Evolutionary conservation across 2,113 vertebrate genomes (phyloP), one percentile per base, ranked within the genome.

Genomic region (Blennius ocellaris): DNA sequence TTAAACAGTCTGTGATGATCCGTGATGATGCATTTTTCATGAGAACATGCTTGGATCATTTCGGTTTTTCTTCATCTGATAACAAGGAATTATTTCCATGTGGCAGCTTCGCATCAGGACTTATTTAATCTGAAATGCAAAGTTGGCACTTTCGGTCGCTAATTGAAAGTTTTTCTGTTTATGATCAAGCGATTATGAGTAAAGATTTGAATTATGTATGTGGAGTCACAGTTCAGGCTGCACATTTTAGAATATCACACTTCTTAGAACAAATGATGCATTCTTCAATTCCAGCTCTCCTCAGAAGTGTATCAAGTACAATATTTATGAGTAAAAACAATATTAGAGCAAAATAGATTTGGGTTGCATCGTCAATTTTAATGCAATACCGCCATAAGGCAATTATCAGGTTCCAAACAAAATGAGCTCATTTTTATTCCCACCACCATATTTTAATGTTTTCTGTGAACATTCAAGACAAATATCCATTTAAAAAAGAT

Each of bases 321-420:
- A 62, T 58, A 76, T 78, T 73, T 52, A 69, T 66, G 49, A 62
- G 55, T 17, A 50, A 38, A 75, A 67, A 8, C 12, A 57, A 73
- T 30, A 64, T 61, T 66, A 55, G 51, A 58, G 21, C 76, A 50
- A 73, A 76, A 37, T 17, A 6, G 40, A 66, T 50, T 67, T 57
- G 54, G 17, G 59, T 60, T 56, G 2, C 36, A 52, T 50, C 40
- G 15, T 70, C 14, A 15, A 8, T 81, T 52, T 71, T 62, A 11
- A 45, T 54, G 40, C 54, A 54, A 12, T 8, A 11, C 49, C 61
- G 15, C 41, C 61, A 69, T 14, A 55, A 67, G 55, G 21, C 61
- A 54, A 45, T 17, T 11, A 36, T 65, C 21, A 39, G 30, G 21
- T 36, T 66, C 30, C 9, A 41, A 69, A 55, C 7, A 43, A 59